These are phyloP conservation scores for Drosophila bocki DNA, from an alignment of 1,140 invertebrate genomes.

Conservation along the genomic window DNA sequence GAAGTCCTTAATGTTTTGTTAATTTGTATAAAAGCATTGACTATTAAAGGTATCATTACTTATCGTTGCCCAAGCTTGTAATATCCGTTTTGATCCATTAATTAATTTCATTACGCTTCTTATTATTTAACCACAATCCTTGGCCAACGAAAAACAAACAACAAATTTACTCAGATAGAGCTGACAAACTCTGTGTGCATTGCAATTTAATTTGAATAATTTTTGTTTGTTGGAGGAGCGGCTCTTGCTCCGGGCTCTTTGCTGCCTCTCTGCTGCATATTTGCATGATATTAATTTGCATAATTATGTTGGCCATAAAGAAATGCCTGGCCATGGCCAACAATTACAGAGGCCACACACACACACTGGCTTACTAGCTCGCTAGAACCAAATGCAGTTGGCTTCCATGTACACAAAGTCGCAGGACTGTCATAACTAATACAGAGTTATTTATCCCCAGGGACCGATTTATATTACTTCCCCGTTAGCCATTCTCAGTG, in stretches of 20 bases:
- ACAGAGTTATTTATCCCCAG: conserved; percentile 79
- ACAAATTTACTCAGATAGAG: conserved; percentile 17
- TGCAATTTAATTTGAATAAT: conserved; percentile 30
- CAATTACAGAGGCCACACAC: conserved; percentile 41
- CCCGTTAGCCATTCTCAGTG: conserved; percentile 29
- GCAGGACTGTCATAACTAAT: conserved; percentile 74
- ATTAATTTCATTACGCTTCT: neutral
- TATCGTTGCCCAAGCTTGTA: neutral
- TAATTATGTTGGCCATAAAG: conserved; percentile 58
- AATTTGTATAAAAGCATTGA: neutral
- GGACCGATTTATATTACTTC: conserved; percentile 82
- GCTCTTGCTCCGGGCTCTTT: neutral
- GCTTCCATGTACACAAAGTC: conserved; percentile 29
- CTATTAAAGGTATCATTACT: neutral
- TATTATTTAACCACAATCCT: neutral
- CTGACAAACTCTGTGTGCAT: conserved; percentile 4
- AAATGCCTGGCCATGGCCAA: conserved; percentile 38
- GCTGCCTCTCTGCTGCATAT: conserved; percentile 30
- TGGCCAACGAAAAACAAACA: neutral
- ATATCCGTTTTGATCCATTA: conserved; percentile 8
- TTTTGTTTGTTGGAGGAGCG: conserved; percentile 14
- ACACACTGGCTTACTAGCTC: conserved; percentile 1
- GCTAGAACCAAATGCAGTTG: conserved; percentile 45
- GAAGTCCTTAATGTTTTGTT: neutral
- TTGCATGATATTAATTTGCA: conserved; percentile 58